Base-by-base conservation (phyloP, 1,140 invertebrate species). In the Leucophenga varia region DNA sequence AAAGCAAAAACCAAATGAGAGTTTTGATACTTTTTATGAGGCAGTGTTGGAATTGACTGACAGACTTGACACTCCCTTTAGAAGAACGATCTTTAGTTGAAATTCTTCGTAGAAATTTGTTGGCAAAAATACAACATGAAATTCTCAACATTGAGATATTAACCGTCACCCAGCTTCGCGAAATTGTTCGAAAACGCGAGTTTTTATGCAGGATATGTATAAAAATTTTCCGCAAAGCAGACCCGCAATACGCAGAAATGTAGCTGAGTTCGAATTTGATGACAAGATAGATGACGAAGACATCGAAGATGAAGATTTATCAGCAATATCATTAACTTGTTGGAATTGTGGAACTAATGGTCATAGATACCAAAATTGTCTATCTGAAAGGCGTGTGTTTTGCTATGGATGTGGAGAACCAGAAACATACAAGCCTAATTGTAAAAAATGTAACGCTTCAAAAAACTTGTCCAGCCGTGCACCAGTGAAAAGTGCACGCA, bases 41-140 rank as follows among this genome's bases (percentile, higher is more conserved):
- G 22, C 22, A 25, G 10, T 25, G 5, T 25, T 25, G 22, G 5
- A 5, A 6, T 10, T 42, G 4, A 14, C 17, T 3, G 40, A 42
- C 21, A 3, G 21, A n/a, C n/a, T n/a, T n/a, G n/a, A 4, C 9
- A 28, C 7, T 3, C 12, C 40, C 40, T 2, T 14, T 42, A 13
- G n/a, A 6, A 5, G 40, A 42, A 3, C n/a, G 5, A 30, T 12
- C 9, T 3, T 21, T 42, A 12, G 40, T 42, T 3, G 22, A 42
- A 32, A 42, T 42, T 30, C 6, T 42, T 5, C 21, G 40, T 8
- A 19, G 40, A 13, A 42, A 42, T 30, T 18, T 42, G 9, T 13
- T 30, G 17, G 3, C 40, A n/a, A n/a, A n/a, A n/a, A n/a, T n/a
- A n/a, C n/a, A n/a, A n/a, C n/a, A n/a, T n/a, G n/a, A n/a, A n/a